These are phyloP conservation scores for Lycia hirtaria DNA, from an alignment of 2,888 invertebrate species.

Conservation along the genomic window DNA sequence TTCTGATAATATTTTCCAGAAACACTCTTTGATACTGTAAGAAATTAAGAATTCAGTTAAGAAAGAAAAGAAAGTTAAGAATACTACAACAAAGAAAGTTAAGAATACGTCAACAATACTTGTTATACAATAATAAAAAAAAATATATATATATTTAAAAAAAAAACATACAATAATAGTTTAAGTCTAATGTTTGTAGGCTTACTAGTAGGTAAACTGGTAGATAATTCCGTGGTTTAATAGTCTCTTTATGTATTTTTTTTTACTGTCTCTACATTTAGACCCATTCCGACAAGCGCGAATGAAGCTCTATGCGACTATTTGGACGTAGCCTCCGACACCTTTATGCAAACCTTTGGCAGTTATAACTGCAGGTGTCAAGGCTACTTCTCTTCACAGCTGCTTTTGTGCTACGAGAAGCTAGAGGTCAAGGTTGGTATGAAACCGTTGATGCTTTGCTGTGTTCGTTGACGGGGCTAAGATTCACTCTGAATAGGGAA, in stretches of 20 bases:
- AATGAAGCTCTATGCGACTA: constrained; percentile 11
- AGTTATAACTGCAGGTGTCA: constrained; percentile 1
- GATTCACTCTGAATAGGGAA: too few relatives aligned
- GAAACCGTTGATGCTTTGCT: background rate
- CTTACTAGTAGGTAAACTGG: too few relatives aligned
- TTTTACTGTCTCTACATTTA: constrained; percentile 26
- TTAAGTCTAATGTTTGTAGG: too few relatives aligned
- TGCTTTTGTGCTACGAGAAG: background rate
- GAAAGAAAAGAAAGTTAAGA: too few relatives aligned
- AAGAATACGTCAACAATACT: too few relatives aligned
- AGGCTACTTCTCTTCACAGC: background rate
- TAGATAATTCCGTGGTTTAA: too few relatives aligned
- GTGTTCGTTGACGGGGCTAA: background rate
- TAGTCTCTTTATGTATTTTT: background rate
- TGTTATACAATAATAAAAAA: too few relatives aligned
- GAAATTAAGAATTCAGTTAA: too few relatives aligned
- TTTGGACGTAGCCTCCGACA: constrained; percentile 10
- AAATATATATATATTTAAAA: too few relatives aligned
- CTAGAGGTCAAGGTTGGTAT: constrained; percentile 1
- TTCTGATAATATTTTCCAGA: too few relatives aligned
- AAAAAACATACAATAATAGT: background rate
- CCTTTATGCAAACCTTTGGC: background rate
- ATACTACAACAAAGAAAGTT: too few relatives aligned
- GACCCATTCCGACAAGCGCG: constrained; percentile 16
- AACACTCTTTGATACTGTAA: too few relatives aligned